Evolutionary conservation across 2,888 invertebrate species (phyloP).

Genomic region (Augiades crinisus): DNA sequence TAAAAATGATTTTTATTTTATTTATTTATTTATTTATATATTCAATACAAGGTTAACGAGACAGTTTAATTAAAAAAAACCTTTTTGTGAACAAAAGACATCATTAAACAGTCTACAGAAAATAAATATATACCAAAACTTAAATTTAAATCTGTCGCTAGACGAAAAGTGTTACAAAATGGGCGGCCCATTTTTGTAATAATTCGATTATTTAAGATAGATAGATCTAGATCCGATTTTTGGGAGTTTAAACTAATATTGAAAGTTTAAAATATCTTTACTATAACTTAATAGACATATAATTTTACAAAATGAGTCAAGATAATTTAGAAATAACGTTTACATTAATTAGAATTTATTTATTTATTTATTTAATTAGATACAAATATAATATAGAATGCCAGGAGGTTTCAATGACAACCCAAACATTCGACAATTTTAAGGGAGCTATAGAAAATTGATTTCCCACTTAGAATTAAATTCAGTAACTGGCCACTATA

Average conservation of each 20-base stretch:
- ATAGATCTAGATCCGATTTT: no score
- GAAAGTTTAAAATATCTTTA: not conserved
- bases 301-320: conserved; percentile 2
- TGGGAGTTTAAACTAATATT: not conserved
- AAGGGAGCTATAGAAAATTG: not conserved
- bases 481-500: not conserved
- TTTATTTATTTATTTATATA: no score
- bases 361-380: no score
- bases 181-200: not conserved
- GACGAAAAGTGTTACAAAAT: not conserved
- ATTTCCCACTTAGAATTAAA: not conserved
- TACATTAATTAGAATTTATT: not conserved
- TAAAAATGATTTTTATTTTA: no score
- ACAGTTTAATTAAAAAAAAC: not conserved
- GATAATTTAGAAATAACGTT: not conserved
- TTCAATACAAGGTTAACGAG: not conserved
- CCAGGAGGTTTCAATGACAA: not conserved
- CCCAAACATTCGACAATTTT: not conserved
- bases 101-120: not conserved
- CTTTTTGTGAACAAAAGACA: not conserved
- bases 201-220: not conserved
- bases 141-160: not conserved
- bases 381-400: no score
- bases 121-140: not conserved
- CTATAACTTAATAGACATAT: not conserved